A percentile compares a stretch with the other conserved stretches of the same genome.
These are phyloP conservation scores for Sphaerophoria taeniata DNA, from an alignment of 2,888 invertebrate species.

Conservation along the genomic window DNA sequence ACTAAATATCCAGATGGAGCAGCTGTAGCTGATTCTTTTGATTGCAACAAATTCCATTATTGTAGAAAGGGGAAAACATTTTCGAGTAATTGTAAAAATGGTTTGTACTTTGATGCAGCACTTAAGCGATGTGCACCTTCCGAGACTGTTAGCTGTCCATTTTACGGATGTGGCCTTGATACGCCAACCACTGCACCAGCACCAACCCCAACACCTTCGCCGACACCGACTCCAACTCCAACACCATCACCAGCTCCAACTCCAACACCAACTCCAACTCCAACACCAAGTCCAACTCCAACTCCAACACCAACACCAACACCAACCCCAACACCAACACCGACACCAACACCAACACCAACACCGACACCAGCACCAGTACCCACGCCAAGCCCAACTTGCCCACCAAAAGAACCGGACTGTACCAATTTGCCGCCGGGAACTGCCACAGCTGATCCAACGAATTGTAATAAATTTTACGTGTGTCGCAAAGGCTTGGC, in stretches of 20 bases:
- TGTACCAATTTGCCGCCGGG: slow-evolving; percentile 11
- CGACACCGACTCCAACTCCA: background rate
- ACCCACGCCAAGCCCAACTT: background rate
- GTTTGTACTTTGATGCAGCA: slow-evolving; percentile 38
- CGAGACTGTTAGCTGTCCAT: slow-evolving; percentile 25
- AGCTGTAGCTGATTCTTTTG: background rate
- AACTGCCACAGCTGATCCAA: slow-evolving; percentile 8
- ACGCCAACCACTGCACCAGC: background rate
- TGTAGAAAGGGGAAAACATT: slow-evolving; percentile 11
- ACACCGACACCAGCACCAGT: background rate
- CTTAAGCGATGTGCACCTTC: slow-evolving; percentile 17
- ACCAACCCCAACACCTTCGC: background rate
- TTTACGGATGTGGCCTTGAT: slow-evolving; percentile 26
- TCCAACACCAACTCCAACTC: background rate
- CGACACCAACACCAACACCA: background rate
- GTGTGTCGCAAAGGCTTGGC: slow-evolving; percentile 37
- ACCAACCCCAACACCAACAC: background rate
- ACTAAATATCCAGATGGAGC: background rate
- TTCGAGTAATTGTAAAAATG: background rate
- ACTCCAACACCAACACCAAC: background rate
- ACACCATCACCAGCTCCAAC: background rate
- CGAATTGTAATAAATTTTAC: slow-evolving; percentile 59
- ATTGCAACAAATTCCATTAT: slow-evolving; percentile 33
- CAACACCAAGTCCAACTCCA: slow-evolving; percentile 5
- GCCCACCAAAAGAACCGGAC: slow-evolving; percentile 33